These are phyloP conservation scores for Sycon ciliatum DNA, from an alignment of 37 sponge, comb jelly and placozoan genomes.

Conservation along the genomic window DNA sequence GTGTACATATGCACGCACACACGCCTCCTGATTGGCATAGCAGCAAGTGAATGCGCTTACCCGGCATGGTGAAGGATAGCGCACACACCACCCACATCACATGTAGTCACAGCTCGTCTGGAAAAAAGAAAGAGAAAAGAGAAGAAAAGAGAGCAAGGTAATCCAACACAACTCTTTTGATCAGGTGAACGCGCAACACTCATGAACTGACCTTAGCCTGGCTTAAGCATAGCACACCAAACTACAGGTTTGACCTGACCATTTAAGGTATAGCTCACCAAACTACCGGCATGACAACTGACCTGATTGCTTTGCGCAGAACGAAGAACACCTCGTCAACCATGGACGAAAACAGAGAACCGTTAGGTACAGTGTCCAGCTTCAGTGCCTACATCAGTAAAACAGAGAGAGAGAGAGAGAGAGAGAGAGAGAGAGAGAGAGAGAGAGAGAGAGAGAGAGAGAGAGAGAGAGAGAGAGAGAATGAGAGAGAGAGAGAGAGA, in stretches of 20 bases:
- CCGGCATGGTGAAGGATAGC: slow-evolving; percentile 75
- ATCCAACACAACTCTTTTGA: no score
- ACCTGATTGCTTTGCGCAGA: slow-evolving; percentile 68
- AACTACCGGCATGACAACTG: background rate
- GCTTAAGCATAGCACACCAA: background rate
- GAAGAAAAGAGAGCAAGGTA: no score
- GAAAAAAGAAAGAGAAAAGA: no score
- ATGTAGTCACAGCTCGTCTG: slow-evolving; percentile 32
- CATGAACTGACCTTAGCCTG: no score
- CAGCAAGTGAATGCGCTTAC: no score
- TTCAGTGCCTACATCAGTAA: slow-evolving; percentile 36
- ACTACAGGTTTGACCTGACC: background rate
- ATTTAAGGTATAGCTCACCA: background rate
- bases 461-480: slow-evolving; percentile 13
- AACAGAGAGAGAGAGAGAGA: background rate
- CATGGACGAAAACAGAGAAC: slow-evolving; percentile 59
- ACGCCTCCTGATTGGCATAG: no score
- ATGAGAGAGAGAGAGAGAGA: slow-evolving; percentile 21
- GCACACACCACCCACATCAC: slow-evolving; percentile 67
- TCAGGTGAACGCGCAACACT: no score
- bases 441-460: background rate
- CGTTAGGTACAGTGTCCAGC: no score
- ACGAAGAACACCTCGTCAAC: slow-evolving; percentile 83
- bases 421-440: background rate
- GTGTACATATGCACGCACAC: no score